Conservation (phyloP, 2,113 vertebrate species). For the Petrocephalus microphthalmus region DNA sequence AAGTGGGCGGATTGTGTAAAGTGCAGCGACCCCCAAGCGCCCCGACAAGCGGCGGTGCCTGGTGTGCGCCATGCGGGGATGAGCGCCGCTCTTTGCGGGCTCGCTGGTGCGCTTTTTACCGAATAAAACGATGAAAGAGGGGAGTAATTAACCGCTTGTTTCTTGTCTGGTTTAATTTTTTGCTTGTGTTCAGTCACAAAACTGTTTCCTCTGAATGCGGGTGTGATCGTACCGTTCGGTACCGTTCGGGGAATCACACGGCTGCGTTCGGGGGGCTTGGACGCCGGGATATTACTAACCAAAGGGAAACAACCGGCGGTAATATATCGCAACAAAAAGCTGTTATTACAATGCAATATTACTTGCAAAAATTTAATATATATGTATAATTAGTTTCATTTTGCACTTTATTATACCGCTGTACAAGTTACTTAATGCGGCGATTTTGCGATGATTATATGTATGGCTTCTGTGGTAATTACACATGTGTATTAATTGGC, state of each 20-base stretch:
- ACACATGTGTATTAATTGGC: background rate
- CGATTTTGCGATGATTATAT: background rate
- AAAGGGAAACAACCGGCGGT: conserved; percentile 42
- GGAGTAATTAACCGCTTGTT: conserved; percentile 12
- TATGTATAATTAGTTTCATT: too few relatives aligned
- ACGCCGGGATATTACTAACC: conserved; percentile 24
- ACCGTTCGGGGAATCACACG: conserved; percentile 49
- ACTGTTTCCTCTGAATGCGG: conserved; percentile 47
- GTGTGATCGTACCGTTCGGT: conserved; percentile 52
- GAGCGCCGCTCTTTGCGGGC: too few relatives aligned
- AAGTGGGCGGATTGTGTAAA: background rate
- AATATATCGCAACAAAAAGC: conserved; percentile 64
- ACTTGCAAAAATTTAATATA: conserved; percentile 55
- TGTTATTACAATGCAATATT: conserved; percentile 66
- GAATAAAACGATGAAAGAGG: background rate
- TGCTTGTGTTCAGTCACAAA: conserved; percentile 47
- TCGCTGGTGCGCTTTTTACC: background rate
- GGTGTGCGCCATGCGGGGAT: too few relatives aligned
- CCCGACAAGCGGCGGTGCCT: too few relatives aligned
- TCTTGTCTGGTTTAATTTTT: conserved; percentile 41
- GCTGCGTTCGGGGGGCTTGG: conserved; percentile 39
- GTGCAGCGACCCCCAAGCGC: too few relatives aligned
- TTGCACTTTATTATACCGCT: background rate
- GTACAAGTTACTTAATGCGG: background rate
- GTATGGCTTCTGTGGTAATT: background rate